Evolutionary conservation across 2,113 vertebrate species (phyloP).

Genomic region (Nycticryphes semicollaris): DNA sequence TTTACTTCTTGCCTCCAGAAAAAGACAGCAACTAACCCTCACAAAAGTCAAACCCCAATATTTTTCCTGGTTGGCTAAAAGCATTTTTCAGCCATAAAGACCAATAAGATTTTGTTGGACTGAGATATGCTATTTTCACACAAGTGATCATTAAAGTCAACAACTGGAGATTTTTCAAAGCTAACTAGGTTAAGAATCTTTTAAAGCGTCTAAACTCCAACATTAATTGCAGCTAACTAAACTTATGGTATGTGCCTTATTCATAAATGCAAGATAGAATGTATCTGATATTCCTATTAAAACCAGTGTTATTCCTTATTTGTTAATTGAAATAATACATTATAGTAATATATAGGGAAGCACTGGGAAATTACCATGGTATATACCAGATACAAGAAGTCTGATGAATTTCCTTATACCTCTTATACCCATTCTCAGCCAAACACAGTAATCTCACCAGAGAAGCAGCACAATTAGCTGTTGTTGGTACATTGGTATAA

Average conservation of each 20-base stretch:
- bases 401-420: neutral
- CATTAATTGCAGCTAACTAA: neutral
- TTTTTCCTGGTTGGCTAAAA: neutral
- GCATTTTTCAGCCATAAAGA: neutral
- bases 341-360: neutral
- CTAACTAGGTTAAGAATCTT: neutral
- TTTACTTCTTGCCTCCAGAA: neutral
- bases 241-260: neutral
- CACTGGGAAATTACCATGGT: neutral
- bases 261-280: neutral
- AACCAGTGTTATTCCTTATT: neutral
- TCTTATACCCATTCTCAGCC: neutral
- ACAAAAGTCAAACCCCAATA: neutral
- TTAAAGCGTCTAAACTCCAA: neutral
- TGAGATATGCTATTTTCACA: neutral
- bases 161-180: neutral
- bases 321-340: neutral
- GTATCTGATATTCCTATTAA: neutral
- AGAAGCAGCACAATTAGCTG: neutral
- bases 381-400: neutral
- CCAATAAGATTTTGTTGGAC: neutral
- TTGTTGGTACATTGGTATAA: fast-evolving
- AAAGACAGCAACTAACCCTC: neutral
- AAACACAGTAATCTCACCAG: neutral
- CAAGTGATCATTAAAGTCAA: neutral